Base-by-base conservation (phyloP, 1,140 invertebrate genomes). In the Dendroctonus ponderosae region DNA sequence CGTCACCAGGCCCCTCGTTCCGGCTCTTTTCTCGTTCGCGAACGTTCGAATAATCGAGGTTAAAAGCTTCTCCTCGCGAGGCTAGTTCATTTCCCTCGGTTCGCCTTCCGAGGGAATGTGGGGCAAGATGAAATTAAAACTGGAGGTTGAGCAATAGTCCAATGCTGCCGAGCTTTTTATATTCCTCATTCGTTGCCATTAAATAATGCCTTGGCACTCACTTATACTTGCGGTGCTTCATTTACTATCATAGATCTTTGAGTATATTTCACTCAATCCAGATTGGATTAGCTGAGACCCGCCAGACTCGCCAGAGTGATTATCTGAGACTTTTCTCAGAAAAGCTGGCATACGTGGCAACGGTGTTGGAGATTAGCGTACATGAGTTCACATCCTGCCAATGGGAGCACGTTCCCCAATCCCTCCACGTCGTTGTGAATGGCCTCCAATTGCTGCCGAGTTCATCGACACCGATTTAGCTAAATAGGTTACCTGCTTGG, bases 91-190 rank as follows among this genome's bases (percentile, higher is more conserved):
- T 78, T 72, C 75, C 77, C 77, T 71, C 66, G 62, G 68, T 60
- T 59, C 49, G 64, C 58, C 72, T 67, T 69, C 66, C 74, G 61
- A 64, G 56, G 63, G 71, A 77, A 78, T 77, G 75, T 78, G 73
- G 77, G 76, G 72, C 77, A 78, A 78, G 77, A 78, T 78, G 76
- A 77, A 78, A 78, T 78, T 78, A 77, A 78, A 66, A 73, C 68
- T 77, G 74, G 75, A 78, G 75, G 76, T 75, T 78, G 72, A 73
- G 48, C 50, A 15, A 9, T 15, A 15, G 50, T 8, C 11, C 56
- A 26, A 59, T 14, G 56, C 3, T 59, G 56, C 37, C 56, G 12
- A 9, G 9, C 44, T 12, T 46, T 46, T 46, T 3, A 26, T 26
- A 26, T 26, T 26, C 26, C 26, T 26, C 26, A 26, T 3, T 26